Percentiles rank a stretch among this genome's conserved stretches.
These are phyloP conservation scores for Heliconius hortense DNA, from an alignment of 2,888 invertebrate genomes.

Conservation along the genomic window DNA sequence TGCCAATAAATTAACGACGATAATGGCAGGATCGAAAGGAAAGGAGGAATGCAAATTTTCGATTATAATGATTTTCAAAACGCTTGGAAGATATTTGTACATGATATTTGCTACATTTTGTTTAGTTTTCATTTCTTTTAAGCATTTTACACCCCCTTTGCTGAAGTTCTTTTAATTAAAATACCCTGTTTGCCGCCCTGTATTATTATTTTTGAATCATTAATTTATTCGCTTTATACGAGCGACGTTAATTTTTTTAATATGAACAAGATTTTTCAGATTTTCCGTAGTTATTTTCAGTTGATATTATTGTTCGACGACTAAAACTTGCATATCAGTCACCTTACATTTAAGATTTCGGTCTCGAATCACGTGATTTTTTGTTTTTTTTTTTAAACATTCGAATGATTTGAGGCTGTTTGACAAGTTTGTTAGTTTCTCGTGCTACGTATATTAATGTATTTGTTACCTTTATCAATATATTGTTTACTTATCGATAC, in stretches of 20 bases:
- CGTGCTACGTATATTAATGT: neutral
- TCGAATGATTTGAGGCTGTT: neutral
- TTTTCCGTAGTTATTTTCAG: constrained; percentile 8
- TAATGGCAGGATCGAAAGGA: no score
- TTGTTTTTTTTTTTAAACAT: neutral
- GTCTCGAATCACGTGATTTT: neutral
- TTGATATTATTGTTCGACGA: constrained; percentile 8
- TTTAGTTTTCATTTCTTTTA: no score
- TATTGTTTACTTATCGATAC: neutral
- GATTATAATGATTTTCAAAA: neutral
- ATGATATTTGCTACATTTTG: neutral
- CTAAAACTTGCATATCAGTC: constrained; percentile 13
- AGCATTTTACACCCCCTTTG: no score
- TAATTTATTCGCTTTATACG: constrained; percentile 19
- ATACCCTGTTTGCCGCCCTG: neutral
- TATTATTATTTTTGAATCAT: neutral
- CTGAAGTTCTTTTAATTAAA: neutral
- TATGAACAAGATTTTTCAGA: neutral
- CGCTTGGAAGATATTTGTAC: neutral
- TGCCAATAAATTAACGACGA: no score
- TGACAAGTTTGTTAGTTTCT: neutral
- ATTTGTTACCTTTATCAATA: neutral
- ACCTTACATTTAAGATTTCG: neutral
- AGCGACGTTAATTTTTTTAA: neutral
- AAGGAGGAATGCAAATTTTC: no score